Conservation (phyloP, 2,888 invertebrate genomes). For the Nomada ruficornis region DNA sequence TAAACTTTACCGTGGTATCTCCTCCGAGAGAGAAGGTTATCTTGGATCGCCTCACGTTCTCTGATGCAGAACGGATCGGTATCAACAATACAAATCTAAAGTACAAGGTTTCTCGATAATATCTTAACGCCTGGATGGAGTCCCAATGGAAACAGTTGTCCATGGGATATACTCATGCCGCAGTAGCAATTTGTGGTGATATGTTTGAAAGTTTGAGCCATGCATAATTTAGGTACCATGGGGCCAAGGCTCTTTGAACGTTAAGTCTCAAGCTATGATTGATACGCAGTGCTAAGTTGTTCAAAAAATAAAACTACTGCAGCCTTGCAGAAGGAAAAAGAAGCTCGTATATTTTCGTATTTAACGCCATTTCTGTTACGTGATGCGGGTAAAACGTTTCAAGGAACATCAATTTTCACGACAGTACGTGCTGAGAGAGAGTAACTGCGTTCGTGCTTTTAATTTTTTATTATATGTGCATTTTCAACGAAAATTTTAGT, state of each 20-base stretch:
- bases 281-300: conserved; percentile 19
- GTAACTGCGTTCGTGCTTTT: not conserved
- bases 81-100: conserved; percentile 11
- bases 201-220: conserved; percentile 26
- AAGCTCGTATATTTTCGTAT: not conserved
- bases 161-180: conserved; percentile 25
- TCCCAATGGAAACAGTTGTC: conserved; percentile 7
- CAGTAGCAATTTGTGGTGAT: conserved; percentile 45
- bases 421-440: not conserved
- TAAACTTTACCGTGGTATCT: not conserved
- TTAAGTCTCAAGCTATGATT: conserved; percentile 36
- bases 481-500: not conserved
- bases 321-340: not conserved
- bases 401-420: conserved; percentile 8
- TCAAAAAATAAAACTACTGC: conserved; percentile 13
- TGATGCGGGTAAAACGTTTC: not conserved
- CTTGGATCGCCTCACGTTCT: not conserved
- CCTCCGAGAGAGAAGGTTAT: not conserved
- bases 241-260: conserved; percentile 8
- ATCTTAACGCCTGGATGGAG: conserved; percentile 24
- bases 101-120: conserved; percentile 23
- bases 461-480: not conserved
- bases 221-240: conserved; percentile 42
- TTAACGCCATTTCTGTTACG: not conserved
- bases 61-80: not conserved